A percentile compares a stretch with the other conserved stretches of the same genome.
These are phyloP conservation scores for Callyntrura sp. DNA, from an alignment of 2,888 invertebrate genomes.

Conservation along the genomic window DNA sequence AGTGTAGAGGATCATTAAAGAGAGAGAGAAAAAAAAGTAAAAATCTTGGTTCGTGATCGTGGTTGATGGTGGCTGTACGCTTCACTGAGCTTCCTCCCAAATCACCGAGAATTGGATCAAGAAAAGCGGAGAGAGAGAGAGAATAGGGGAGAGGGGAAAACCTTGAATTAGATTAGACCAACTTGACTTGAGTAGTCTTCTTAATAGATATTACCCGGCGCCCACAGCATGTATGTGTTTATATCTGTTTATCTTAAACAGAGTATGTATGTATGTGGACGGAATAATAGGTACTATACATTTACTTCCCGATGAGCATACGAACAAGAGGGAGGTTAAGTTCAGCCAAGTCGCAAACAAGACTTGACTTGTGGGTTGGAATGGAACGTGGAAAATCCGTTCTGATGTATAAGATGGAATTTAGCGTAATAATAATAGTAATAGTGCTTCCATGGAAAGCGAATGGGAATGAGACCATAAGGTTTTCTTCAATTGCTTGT, in stretches of 20 bases:
- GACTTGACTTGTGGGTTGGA: conserved; percentile 50
- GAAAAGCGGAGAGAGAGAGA: conserved; percentile 56
- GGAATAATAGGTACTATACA: not conserved
- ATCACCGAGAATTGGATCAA: conserved; percentile 76
- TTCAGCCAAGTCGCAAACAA: conserved; percentile 54
- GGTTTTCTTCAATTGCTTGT: conserved; percentile 66
- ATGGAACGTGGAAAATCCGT: conserved; percentile 62
- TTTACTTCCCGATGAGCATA: conserved; percentile 1
- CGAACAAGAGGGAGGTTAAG: conserved; percentile 39
- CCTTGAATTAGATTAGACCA: conserved; percentile 73
- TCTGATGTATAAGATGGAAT: conserved; percentile 60
- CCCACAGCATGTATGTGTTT: not conserved
- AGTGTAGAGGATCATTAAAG: conserved; percentile 68
- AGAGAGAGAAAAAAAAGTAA: conserved; percentile 44
- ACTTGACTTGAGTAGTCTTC: conserved; percentile 69
- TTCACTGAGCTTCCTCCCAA: conserved; percentile 71
- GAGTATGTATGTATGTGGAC: not conserved
- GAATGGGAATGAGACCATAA: conserved; percentile 40
- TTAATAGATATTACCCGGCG: conserved; percentile 44
- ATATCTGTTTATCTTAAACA: not conserved
- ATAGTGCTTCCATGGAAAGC: conserved; percentile 25
- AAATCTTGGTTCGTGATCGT: conserved; percentile 69
- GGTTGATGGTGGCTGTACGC: conserved; percentile 74
- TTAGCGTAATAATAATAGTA: conserved; percentile 57
- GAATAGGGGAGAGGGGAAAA: no score